A percentile compares a stretch with the other conserved stretches of the same genome.
These are phyloP conservation scores for Drosophila rellima DNA, from an alignment of 2,888 invertebrate genomes.

Conservation along the genomic window DNA sequence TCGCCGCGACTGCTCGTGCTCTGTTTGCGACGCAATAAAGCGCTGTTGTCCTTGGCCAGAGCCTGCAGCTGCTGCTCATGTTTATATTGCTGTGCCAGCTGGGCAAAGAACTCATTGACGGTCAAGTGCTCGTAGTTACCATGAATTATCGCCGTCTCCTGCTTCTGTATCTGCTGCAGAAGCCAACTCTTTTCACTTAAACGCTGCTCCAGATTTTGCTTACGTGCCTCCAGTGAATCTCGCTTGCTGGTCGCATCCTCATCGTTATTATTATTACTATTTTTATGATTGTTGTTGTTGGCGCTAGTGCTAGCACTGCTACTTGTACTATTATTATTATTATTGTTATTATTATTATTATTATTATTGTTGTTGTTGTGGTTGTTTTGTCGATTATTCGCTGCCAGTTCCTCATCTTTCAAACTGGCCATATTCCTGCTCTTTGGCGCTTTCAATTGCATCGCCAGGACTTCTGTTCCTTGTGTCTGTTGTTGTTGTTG, in stretches of 20 bases:
- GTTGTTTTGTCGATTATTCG: constrained; percentile 56
- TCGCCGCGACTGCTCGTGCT: constrained; percentile 68
- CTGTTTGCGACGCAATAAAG: constrained; percentile 81
- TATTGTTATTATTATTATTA: constrained; percentile 21
- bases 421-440: constrained; percentile 76
- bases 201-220: constrained; percentile 83
- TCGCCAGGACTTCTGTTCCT: constrained; percentile 66
- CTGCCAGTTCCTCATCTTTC: constrained; percentile 73
- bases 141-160: constrained; percentile 84
- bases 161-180: constrained; percentile 84
- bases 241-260: constrained; percentile 67
- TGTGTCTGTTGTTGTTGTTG: constrained; percentile 32
- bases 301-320: constrained; percentile 35
- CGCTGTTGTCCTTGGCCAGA: constrained; percentile 49
- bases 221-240: constrained; percentile 83
- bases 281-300: constrained; percentile 45
- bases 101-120: constrained; percentile 80
- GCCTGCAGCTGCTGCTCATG: constrained; percentile 70
- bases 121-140: constrained; percentile 83
- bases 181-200: constrained; percentile 85
- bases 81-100: constrained; percentile 79
- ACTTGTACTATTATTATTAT: constrained; percentile 15
- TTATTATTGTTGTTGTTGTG: constrained; percentile 40
- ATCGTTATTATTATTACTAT: constrained; percentile 60
- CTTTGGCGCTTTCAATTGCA: constrained; percentile 75